Evolutionary conservation across 2,888 invertebrate species (phyloP), one percentile per base, ranked within the genome.

Genomic region (Hemithea aestivaria): DNA sequence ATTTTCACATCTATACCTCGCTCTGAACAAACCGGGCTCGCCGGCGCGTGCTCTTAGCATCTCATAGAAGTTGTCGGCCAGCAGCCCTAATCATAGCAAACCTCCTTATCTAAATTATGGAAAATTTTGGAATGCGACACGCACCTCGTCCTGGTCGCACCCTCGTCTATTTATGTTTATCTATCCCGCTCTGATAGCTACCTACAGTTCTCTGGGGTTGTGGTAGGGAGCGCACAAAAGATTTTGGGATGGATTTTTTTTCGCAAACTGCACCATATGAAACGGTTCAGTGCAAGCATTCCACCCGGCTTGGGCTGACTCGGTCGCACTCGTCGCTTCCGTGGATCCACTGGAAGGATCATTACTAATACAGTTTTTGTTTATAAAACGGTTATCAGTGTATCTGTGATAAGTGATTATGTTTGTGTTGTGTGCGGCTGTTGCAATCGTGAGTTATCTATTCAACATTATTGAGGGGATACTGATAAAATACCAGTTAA

Each of bases 31-130:
- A 5, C 16, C 16, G 2, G 16, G 16, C 16, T 5, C 16, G 16
- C 16, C 3, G 5, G 16, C 16, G 16, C 16, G 16, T 16, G 16
- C 16, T 2, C 2, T 5, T 10, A 36, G 3, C 22, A 10, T n/a
- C 9, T 27, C 24, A 29, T 29, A 33, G 28, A 27, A 29, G 40
- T 36, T 50, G 66, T 10, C 8, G 7, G 16, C 6, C 31, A 33
- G 51, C 83, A 83, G 62, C 85, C 84, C 81, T 84, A 82, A 82
- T 81, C 83, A 80, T 84, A 84, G 84, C 79, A 69, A 85, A 85
- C 84, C 76, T 75, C 66, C 71, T 85, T 85, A 85, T 85, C 83
- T 84, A 81, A 82, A 78, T 84, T 82, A 84, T 83, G 83, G 84
- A 84, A 84, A 79, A 83, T 79, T 83, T 85, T 76, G 87, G 85